These are phyloP conservation scores for Pica pica DNA, from an alignment of 2,113 vertebrate species.

Conservation along the genomic window DNA sequence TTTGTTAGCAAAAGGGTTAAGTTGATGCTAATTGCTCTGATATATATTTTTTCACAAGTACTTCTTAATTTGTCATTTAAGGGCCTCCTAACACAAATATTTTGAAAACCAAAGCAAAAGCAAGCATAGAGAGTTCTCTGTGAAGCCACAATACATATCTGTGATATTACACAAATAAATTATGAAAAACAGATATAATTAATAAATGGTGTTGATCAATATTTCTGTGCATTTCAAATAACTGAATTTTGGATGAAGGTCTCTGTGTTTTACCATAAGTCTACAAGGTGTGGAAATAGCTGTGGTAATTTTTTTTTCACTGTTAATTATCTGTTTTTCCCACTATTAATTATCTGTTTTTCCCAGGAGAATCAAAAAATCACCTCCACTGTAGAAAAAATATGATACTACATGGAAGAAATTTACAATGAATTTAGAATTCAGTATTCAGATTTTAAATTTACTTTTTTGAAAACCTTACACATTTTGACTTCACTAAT, in stretches of 20 bases:
- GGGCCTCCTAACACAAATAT: not conserved
- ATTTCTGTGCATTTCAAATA: not conserved
- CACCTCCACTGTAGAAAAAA: not conserved
- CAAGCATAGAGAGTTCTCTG: not conserved
- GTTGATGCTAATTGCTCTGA: not conserved
- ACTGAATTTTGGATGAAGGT: not conserved
- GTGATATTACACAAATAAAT: not conserved
- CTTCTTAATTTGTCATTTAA: not conserved
- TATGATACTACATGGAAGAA: not conserved
- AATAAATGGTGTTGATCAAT: not conserved
- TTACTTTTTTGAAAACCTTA: not conserved
- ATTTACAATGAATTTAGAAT: not conserved
- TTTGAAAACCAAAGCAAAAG: not conserved
- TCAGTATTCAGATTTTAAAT: not conserved
- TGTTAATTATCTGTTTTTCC: too few species aligned
- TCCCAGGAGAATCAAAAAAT: not conserved
- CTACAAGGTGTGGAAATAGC: not conserved
- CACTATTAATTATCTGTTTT: not conserved
- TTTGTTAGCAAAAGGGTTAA: not conserved
- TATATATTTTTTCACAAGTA: not conserved
- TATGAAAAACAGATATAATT: not conserved
- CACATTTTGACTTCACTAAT: not conserved
- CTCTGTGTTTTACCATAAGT: not conserved
- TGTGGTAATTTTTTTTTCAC: not conserved
- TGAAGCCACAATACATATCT: not conserved